A percentile compares a stretch with the other conserved stretches of the same genome.
phyloP scores from a whole-genome alignment of 2,888 invertebrate species.

The Drosophila dives region DNA sequence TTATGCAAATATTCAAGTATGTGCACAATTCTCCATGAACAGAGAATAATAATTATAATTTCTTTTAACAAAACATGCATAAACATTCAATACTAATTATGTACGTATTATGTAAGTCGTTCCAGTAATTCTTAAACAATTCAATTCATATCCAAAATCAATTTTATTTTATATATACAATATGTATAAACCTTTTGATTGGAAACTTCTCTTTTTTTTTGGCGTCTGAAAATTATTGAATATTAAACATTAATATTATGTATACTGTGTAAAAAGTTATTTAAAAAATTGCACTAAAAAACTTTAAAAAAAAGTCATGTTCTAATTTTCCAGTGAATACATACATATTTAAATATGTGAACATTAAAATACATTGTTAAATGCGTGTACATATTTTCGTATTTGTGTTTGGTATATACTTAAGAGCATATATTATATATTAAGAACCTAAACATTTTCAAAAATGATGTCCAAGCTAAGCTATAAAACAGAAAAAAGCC shows the following conservation, averaged over 20 bases:
- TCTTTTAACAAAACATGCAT: not conserved
- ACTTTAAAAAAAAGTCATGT: not conserved
- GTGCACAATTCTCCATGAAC: conserved; percentile 1
- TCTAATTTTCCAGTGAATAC: not conserved
- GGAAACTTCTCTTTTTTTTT: not conserved
- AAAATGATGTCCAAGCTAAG: conserved; percentile 60
- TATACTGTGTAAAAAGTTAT: not conserved
- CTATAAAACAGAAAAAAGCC: conserved; percentile 33
- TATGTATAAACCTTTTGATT: not conserved
- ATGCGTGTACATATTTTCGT: conserved; percentile 16
- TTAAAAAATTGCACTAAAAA: not conserved
- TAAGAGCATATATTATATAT: conserved; percentile 17
- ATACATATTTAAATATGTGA: not conserved
- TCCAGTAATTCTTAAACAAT: not conserved
- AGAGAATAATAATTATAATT: not conserved
- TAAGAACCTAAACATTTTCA: conserved; percentile 29
- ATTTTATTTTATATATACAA: not conserved
- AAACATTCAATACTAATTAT: not conserved
- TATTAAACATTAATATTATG: not conserved
- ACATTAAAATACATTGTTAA: not conserved
- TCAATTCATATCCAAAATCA: not conserved
- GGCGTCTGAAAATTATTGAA: not conserved
- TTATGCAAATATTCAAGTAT: conserved; percentile 21
- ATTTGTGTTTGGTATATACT: conserved; percentile 24
- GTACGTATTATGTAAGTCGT: not conserved